Evolutionary conservation across 1,140 invertebrate species (phyloP).

Genomic region (Augochlora pura): DNA sequence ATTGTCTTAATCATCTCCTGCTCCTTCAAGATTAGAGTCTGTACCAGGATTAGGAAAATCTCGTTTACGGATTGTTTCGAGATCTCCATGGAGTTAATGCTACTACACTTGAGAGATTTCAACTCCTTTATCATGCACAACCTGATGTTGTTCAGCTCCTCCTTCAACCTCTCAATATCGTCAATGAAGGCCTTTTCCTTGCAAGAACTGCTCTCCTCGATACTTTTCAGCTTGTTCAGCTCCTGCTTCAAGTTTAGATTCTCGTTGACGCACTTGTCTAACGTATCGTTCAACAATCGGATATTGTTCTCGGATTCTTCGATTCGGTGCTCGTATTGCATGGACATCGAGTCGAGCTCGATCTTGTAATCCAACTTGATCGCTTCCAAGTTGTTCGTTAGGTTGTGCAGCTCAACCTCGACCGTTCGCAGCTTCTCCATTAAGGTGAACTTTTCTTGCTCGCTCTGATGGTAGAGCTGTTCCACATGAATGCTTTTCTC

Average conservation of each 20-base stretch:
- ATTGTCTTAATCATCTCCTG: slow-evolving; percentile 67
- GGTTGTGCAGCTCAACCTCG: slow-evolving; percentile 1
- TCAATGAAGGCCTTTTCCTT: slow-evolving; percentile 27
- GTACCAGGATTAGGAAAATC: slow-evolving; percentile 65
- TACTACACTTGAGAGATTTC: slow-evolving; percentile 53
- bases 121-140: slow-evolving; percentile 72
- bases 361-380: slow-evolving; percentile 1
- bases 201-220: slow-evolving; percentile 26
- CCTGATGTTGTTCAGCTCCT: slow-evolving; percentile 61
- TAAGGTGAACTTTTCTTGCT: slow-evolving; percentile 14
- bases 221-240: slow-evolving; percentile 51
- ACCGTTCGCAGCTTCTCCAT: not conserved
- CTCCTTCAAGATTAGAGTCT: slow-evolving; percentile 70
- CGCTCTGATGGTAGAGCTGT: slow-evolving; percentile 4
- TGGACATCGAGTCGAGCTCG: slow-evolving; percentile 20
- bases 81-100: slow-evolving; percentile 35
- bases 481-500: not conserved
- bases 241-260: slow-evolving; percentile 64
- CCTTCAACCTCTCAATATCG: slow-evolving; percentile 47
- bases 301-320: slow-evolving; percentile 55
- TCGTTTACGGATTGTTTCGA: slow-evolving; percentile 57
- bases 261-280: slow-evolving; percentile 55
- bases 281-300: slow-evolving; percentile 38
- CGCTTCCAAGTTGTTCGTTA: slow-evolving; percentile 29
- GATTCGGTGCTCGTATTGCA: slow-evolving; percentile 19